phyloP scores from a whole-genome alignment of 2,888 invertebrate genomes.

The Antheraea assamensis region DNA sequence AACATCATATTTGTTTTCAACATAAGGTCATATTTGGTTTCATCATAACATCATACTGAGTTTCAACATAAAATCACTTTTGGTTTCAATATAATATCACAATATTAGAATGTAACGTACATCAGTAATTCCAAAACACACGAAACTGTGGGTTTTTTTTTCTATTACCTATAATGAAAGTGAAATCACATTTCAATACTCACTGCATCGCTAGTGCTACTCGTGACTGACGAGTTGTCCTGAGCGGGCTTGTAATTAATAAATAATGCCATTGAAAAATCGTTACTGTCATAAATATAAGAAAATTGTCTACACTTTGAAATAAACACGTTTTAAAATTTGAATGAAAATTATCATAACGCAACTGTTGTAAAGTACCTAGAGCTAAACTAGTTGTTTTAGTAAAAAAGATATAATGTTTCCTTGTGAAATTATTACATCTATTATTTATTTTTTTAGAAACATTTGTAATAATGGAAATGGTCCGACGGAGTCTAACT shows the following conservation, averaged over 20 bases:
- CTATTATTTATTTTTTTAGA: neutral
- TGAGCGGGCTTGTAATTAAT: constrained; percentile 69
- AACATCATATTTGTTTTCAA: neutral
- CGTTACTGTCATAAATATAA: neutral
- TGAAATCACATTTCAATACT: constrained; percentile 76
- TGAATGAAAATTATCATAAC: neutral
- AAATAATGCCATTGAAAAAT: neutral
- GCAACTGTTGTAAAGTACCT: neutral
- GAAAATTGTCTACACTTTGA: neutral
- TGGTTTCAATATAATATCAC: neutral
- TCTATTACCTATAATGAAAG: constrained; percentile 25
- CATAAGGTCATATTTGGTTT: neutral
- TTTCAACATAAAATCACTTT: neutral
- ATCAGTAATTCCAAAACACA: neutral
- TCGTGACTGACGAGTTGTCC: constrained; percentile 77
- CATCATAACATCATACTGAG: neutral
- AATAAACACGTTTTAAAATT: neutral
- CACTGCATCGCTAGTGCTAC: constrained; percentile 80
- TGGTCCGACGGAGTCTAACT: neutral
- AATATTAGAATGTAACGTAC: neutral
- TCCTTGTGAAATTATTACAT: neutral
- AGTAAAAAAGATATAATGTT: too few species aligned
- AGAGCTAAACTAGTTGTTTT: too few species aligned
- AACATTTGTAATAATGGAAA: neutral
- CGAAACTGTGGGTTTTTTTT: neutral